Conservation (phyloP, 64 coral and sea anemone genomes). For the Anthopleura sola region DNA sequence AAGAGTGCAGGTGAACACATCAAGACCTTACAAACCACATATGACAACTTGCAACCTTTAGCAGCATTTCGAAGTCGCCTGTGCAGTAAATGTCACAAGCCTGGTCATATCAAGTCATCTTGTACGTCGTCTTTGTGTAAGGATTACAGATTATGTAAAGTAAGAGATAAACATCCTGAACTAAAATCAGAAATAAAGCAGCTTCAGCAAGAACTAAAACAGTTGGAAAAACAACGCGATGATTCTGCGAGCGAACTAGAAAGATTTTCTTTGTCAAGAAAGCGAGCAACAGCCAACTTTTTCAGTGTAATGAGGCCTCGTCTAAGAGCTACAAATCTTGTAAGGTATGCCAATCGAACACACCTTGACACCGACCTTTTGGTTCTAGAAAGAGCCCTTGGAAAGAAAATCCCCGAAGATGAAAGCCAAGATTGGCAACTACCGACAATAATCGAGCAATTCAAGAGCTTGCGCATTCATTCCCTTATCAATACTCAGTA, state of each 20-base stretch:
- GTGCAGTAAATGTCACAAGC: conserved; percentile 50
- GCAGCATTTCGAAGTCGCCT: not conserved
- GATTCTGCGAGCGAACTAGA: conserved; percentile 56
- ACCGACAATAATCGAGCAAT: conserved; percentile 52
- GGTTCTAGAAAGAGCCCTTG: conserved; percentile 50
- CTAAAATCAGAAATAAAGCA: conserved; percentile 35
- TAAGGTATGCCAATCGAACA: conserved; percentile 51
- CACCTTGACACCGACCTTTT: conserved; percentile 46
- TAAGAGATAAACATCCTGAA: conserved; percentile 63
- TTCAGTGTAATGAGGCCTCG: conserved; percentile 58
- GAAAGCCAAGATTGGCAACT: conserved; percentile 52
- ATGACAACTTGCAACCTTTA: conserved; percentile 16
- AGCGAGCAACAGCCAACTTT: conserved; percentile 41
- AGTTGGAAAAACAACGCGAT: conserved; percentile 28
- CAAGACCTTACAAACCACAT: not conserved
- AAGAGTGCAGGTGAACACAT: not conserved
- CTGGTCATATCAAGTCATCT: conserved; percentile 22
- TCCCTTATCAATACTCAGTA: not conserved
- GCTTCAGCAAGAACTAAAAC: conserved; percentile 56
- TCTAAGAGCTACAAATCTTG: conserved; percentile 39
- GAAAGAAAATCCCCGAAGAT: conserved; percentile 58
- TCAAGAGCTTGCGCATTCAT: conserved; percentile 44
- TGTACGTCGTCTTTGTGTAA: conserved; percentile 24
- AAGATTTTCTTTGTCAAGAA: conserved; percentile 33
- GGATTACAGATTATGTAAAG: conserved; percentile 19